phyloP scores from a whole-genome alignment of 2,113 vertebrate species.

The Verasper variegatus region DNA sequence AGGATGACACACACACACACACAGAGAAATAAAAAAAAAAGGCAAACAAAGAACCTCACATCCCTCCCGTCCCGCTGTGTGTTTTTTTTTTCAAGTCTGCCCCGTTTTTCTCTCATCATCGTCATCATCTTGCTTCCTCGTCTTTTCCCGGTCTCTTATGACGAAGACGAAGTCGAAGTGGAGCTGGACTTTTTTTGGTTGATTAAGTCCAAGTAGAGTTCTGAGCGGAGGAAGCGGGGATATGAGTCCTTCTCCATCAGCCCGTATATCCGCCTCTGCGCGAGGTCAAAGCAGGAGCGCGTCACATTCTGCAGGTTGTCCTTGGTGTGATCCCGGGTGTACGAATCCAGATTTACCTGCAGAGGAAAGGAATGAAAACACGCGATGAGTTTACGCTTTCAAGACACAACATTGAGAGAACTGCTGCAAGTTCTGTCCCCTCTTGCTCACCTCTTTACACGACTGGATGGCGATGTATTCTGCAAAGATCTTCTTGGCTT shows the following conservation, averaged over 20 bases:
- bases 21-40: conserved; percentile 68
- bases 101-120: conserved; percentile 25
- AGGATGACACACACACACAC: conserved; percentile 69
- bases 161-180: conserved; percentile 86
- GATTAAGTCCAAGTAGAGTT: conserved; percentile 95
- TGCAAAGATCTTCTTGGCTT: conserved; percentile 95
- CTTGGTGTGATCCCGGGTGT: conserved; percentile 95
- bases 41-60: conserved; percentile 65
- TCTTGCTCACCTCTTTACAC: conserved; percentile 92
- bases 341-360: conserved; percentile 97
- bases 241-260: conserved; percentile 99
- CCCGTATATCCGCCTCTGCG: conserved; percentile 95
- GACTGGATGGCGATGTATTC: conserved; percentile 98
- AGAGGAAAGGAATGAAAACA: not conserved
- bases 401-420: not conserved
- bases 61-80: conserved; percentile 20
- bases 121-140: conserved; percentile 6
- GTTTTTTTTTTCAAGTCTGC: conserved; percentile 64
- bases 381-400: not conserved
- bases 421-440: not conserved
- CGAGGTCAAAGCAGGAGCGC: conserved; percentile 92
- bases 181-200: conserved; percentile 94
- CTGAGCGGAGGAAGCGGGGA: conserved; percentile 96
- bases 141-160: conserved; percentile 68
- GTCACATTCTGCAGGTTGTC: conserved; percentile 94